Evolutionary conservation across 2,888 invertebrate genomes (phyloP).

Genomic region (Argynnis bischoffii): DNA sequence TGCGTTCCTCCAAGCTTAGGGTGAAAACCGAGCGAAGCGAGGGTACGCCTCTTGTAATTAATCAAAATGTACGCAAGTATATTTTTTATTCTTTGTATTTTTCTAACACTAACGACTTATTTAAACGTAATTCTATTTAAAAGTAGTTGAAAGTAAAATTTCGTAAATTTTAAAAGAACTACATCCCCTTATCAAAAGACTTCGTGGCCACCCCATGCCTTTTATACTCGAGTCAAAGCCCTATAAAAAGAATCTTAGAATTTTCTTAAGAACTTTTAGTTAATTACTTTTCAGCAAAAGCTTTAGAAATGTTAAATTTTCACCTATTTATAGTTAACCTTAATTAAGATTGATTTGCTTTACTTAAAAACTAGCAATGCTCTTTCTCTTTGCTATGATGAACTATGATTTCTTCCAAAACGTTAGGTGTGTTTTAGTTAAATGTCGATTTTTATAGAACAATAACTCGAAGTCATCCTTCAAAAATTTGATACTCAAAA

Average conservation of each 20-base stretch:
- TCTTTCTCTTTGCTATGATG: too few relatives aligned
- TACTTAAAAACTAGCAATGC: not conserved
- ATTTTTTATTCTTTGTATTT: too few relatives aligned
- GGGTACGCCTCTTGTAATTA: too few relatives aligned
- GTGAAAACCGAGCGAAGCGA: too few relatives aligned
- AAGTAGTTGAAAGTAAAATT: constrained; percentile 8
- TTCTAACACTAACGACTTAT: too few relatives aligned
- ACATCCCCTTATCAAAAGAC: constrained; percentile 8
- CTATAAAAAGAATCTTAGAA: constrained; percentile 19
- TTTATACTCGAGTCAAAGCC: constrained; percentile 15
- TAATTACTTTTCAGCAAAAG: constrained; percentile 22
- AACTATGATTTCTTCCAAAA: too few relatives aligned
- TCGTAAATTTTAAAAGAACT: constrained; percentile 9
- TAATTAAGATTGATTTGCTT: constrained; percentile 12
- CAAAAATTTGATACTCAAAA: too few relatives aligned
- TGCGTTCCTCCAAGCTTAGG: too few relatives aligned
- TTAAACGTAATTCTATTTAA: not conserved
- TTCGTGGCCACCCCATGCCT: constrained; percentile 16
- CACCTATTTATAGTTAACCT: constrained; percentile 13
- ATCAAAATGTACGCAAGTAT: too few relatives aligned
- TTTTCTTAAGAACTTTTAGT: constrained; percentile 13
- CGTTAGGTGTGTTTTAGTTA: too few relatives aligned
- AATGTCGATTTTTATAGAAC: too few relatives aligned
- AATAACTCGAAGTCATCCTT: too few relatives aligned
- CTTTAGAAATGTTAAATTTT: constrained; percentile 12